These are phyloP conservation scores for Mythimna ferrago DNA, from an alignment of 2,888 invertebrate species.

Conservation along the genomic window DNA sequence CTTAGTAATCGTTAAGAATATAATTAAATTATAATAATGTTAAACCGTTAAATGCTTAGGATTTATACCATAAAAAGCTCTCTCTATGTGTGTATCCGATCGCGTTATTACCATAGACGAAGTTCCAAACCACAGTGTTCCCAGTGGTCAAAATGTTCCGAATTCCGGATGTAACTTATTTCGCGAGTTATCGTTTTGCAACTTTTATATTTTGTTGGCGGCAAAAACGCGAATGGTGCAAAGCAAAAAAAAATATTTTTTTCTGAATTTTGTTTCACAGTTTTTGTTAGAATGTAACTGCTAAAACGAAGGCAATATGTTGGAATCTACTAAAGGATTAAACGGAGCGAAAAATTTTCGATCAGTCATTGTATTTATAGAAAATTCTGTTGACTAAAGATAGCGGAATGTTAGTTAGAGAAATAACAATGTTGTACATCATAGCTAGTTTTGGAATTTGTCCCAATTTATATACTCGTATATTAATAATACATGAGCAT, in stretches of 20 bases:
- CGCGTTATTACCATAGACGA: slow-evolving; percentile 10
- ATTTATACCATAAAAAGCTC: background rate
- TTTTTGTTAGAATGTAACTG: background rate
- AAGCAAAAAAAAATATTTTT: background rate
- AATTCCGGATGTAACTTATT: slow-evolving; percentile 15
- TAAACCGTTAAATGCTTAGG: slow-evolving; percentile 17
- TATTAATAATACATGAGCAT: no score
- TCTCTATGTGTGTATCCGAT: slow-evolving; percentile 10
- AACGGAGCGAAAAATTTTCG: no score
- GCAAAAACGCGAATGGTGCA: background rate
- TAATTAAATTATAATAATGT: slow-evolving; percentile 24
- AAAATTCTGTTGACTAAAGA: no score
- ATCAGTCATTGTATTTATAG: no score
- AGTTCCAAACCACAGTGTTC: slow-evolving; percentile 18
- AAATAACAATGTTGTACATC: no score
- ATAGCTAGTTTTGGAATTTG: no score
- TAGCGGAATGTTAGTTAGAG: no score
- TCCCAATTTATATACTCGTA: no score
- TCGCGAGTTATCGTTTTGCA: slow-evolving; percentile 7
- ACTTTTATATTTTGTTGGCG: slow-evolving; percentile 15
- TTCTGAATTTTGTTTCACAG: background rate
- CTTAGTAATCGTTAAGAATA: slow-evolving; percentile 24
- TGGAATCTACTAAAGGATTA: no score
- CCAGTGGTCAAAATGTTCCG: slow-evolving; percentile 24
- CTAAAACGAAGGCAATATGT: background rate